Conservation (phyloP, 2,888 invertebrate genomes). For the Dioctria rufipes region DNA sequence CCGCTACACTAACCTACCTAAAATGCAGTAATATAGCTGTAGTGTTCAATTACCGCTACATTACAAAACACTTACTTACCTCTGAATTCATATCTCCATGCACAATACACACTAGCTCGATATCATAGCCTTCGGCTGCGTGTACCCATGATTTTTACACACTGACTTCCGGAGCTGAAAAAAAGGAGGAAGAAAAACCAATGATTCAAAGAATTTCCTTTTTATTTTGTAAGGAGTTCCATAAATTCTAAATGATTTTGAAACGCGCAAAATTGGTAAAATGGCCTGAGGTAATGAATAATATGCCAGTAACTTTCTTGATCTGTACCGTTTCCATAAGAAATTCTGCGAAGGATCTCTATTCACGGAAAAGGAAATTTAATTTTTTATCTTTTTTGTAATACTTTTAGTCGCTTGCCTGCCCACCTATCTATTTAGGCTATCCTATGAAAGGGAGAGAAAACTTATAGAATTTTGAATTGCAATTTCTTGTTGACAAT, state of each 20-base stretch:
- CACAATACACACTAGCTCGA: constrained; percentile 76
- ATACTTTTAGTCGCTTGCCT: background rate
- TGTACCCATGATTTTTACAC: constrained; percentile 77
- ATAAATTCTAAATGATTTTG: too few species aligned
- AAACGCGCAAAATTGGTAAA: too few species aligned
- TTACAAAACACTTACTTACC: constrained; percentile 69
- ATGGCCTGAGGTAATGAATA: constrained; percentile 15
- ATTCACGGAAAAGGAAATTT: constrained; percentile 14
- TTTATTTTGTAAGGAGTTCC: too few species aligned
- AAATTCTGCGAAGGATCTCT: background rate
- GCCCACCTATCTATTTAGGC: background rate
- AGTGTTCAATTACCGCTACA: too few species aligned
- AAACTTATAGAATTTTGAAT: constrained; percentile 13
- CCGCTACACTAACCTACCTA: too few species aligned
- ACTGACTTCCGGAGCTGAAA: too few species aligned
- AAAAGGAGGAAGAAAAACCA: too few species aligned
- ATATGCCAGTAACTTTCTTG: constrained; percentile 27
- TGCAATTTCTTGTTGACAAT: constrained; percentile 46
- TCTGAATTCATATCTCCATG: constrained; percentile 75
- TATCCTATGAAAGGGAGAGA: background rate
- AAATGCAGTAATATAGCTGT: too few species aligned
- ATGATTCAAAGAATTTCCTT: too few species aligned
- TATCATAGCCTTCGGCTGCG: constrained; percentile 76
- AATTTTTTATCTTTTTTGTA: constrained; percentile 26
- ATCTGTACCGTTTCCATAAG: constrained; percentile 15